These are phyloP conservation scores for Parambassis ranga DNA, from an alignment of 2,797 vertebrate genomes.

Conservation along the genomic window DNA sequence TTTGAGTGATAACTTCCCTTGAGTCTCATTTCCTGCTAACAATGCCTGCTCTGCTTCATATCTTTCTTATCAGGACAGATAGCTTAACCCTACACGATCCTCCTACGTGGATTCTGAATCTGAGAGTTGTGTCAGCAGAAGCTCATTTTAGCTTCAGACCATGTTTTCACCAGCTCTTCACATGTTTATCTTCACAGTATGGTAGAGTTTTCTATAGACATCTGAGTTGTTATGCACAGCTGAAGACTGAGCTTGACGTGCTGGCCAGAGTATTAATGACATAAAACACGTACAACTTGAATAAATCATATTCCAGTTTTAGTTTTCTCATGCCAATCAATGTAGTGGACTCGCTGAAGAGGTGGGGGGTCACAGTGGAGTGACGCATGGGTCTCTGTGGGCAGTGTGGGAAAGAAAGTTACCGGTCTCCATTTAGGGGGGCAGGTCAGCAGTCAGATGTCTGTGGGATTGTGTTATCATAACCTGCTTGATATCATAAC, in stretches of 20 bases:
- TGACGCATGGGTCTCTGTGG: conserved; percentile 54
- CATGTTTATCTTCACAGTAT: background rate
- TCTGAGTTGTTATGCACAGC: background rate
- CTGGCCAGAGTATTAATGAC: background rate
- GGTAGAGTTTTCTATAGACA: background rate
- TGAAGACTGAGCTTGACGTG: background rate
- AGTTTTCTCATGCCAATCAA: conserved; percentile 70
- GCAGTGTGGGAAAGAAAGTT: conserved; percentile 71
- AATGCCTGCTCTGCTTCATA: conserved; percentile 13
- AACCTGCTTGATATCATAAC: background rate
- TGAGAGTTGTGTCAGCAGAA: conserved; percentile 17
- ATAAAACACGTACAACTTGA: background rate
- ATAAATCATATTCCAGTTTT: conserved; percentile 24
- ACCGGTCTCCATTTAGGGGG: conserved; percentile 10
- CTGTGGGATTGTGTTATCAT: conserved; percentile 23
- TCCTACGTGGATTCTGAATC: conserved; percentile 1
- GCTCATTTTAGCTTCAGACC: conserved; percentile 4
- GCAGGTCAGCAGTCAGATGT: conserved; percentile 44
- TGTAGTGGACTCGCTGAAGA: conserved; percentile 10
- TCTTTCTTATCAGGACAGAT: conserved; percentile 43
- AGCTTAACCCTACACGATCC: background rate
- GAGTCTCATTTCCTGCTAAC: conserved; percentile 34
- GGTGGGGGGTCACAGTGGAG: conserved; percentile 59
- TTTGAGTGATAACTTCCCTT: conserved; percentile 36
- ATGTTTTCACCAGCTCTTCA: background rate